Conservation (phyloP, 1,140 invertebrate species). For the Drosophila funebris region DNA sequence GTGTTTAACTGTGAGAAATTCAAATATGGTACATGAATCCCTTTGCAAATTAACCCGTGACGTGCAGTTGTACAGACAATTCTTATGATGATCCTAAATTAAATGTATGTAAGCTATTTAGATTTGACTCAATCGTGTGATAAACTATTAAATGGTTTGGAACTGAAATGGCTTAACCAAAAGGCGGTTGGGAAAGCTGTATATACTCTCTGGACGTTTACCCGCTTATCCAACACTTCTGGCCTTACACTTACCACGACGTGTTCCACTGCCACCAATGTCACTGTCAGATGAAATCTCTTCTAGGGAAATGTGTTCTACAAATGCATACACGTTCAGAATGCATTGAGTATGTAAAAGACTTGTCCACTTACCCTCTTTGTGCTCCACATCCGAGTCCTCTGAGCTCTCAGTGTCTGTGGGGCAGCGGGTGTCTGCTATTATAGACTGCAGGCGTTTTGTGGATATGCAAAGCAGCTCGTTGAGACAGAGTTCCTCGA, state of each 20-base stretch:
- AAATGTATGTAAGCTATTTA: constrained; percentile 14
- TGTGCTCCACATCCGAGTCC: constrained; percentile 83
- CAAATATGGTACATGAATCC: constrained; percentile 60
- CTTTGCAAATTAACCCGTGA: neutral
- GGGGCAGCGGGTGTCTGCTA: constrained; percentile 85
- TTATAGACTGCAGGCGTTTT: constrained; percentile 85
- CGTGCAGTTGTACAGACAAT: constrained; percentile 55
- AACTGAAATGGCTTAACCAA: neutral
- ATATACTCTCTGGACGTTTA: too few species aligned
- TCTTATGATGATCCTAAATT: constrained; percentile 45
- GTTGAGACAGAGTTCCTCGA: constrained; percentile 87
- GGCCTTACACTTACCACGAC: constrained; percentile 61
- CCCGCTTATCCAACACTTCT: too few species aligned
- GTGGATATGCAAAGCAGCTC: constrained; percentile 87
- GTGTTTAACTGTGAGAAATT: constrained; percentile 68
- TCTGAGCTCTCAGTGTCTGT: constrained; percentile 85
- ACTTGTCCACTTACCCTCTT: constrained; percentile 48
- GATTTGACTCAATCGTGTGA: neutral
- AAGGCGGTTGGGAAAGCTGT: too few species aligned
- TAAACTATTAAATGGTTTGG: neutral
- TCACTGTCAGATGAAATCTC: constrained; percentile 86
- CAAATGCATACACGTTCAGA: neutral
- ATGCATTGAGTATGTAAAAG: neutral
- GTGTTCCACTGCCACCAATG: constrained; percentile 59
- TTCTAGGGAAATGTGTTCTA: constrained; percentile 86